A percentile compares a stretch with the other conserved stretches of the same genome.
phyloP scores from a whole-genome alignment of 2,797 vertebrate species.

The Enteromius mattozi region DNA sequence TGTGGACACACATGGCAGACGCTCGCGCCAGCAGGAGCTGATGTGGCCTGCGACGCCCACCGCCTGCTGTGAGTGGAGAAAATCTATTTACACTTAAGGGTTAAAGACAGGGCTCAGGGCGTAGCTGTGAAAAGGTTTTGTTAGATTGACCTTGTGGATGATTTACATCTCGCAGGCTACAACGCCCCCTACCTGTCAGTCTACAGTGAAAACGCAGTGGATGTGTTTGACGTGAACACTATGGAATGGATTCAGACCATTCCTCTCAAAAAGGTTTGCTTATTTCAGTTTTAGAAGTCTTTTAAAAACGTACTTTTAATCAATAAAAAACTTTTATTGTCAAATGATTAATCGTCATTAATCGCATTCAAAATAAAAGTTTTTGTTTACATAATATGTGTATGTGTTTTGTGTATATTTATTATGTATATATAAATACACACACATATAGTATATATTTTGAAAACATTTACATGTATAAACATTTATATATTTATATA shows the following conservation, averaged over 20 bases:
- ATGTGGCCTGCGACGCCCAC: slow-evolving; percentile 95
- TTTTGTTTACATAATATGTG: too few species aligned
- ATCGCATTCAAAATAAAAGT: too few species aligned
- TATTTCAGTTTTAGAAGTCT: neutral
- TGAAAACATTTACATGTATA: too few species aligned
- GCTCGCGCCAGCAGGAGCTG: slow-evolving; percentile 96
- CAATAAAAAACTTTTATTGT: neutral
- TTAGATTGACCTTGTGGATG: slow-evolving; percentile 7
- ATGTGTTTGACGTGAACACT: slow-evolving; percentile 96
- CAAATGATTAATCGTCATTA: too few species aligned
- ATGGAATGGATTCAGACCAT: slow-evolving; percentile 99
- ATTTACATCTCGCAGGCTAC: slow-evolving; percentile 83
- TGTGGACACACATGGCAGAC: slow-evolving; percentile 95
- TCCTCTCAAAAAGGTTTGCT: slow-evolving; percentile 93
- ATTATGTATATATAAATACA: too few species aligned
- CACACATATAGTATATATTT: too few species aligned
- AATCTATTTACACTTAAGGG: neutral
- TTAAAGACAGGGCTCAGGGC: neutral
- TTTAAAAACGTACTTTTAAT: neutral
- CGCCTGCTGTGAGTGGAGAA: slow-evolving; percentile 88
- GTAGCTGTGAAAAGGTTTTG: neutral
- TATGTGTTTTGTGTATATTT: too few species aligned
- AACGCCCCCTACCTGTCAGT: slow-evolving; percentile 97
- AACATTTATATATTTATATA: too few species aligned
- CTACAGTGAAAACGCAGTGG: slow-evolving; percentile 96